phyloP scores from a whole-genome alignment of 2,888 invertebrate species.

The Pogonocherus hispidulus region DNA sequence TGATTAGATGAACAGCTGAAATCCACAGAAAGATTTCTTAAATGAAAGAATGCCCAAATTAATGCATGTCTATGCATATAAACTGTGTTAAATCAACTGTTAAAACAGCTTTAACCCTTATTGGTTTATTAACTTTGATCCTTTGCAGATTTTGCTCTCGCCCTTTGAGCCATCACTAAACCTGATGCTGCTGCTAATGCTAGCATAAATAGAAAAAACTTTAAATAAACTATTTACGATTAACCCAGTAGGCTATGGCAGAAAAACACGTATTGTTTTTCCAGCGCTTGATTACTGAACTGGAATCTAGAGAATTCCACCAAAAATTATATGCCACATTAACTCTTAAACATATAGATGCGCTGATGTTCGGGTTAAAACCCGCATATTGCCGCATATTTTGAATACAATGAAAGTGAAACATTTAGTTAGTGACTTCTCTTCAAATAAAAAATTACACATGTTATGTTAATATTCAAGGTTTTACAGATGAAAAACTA shows the following conservation, averaged over 20 bases:
- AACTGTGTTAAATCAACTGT: conserved; percentile 9
- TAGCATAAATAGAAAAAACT: background rate
- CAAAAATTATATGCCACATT: too few relatives aligned
- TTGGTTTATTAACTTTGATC: conserved; percentile 3
- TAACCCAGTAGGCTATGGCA: background rate
- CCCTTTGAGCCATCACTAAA: background rate
- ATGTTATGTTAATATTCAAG: too few relatives aligned
- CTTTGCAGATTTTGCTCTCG: background rate
- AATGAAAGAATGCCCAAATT: background rate
- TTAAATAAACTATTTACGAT: background rate
- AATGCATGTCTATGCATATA: background rate
- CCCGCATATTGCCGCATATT: too few relatives aligned
- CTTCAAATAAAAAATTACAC: too few relatives aligned
- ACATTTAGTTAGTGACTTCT: too few relatives aligned
- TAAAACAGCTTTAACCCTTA: conserved; percentile 11
- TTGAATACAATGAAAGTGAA: too few relatives aligned
- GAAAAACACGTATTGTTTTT: too few relatives aligned
- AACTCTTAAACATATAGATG: too few relatives aligned
- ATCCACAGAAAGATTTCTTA: background rate
- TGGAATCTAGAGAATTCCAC: too few relatives aligned
- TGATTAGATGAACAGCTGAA: background rate
- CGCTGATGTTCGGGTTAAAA: too few relatives aligned
- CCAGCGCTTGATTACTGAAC: too few relatives aligned
- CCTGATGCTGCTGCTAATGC: background rate
- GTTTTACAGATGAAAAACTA: too few relatives aligned